Evolutionary conservation across 2,113 vertebrate species (phyloP).

Genomic region (Oxygymnocypris stewartii): DNA sequence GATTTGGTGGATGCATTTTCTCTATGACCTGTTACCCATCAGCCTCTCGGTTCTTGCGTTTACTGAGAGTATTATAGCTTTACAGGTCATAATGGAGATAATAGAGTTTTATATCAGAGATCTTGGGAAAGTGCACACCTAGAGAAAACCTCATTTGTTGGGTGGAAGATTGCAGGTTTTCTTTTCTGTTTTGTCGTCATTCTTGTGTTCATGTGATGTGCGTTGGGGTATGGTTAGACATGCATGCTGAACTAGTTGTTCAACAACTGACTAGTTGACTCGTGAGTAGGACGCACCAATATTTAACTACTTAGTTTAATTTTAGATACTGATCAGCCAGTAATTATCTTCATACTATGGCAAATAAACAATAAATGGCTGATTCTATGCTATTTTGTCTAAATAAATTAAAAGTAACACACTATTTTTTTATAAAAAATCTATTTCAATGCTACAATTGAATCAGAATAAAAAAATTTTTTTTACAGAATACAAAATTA

Average conservation of each 20-base stretch:
- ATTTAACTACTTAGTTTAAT: background rate
- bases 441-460: background rate
- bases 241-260: background rate
- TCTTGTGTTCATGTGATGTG: background rate
- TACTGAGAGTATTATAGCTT: conserved; percentile 21
- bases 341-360: background rate
- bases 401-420: background rate
- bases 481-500: background rate
- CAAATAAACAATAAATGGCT: background rate
- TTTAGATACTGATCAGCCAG: no score
- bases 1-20: conserved; percentile 14
- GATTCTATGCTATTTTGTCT: background rate
- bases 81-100: conserved; percentile 23
- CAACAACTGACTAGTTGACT: background rate
- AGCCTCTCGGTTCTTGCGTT: conserved; percentile 20
- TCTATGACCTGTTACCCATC: conserved; percentile 27
- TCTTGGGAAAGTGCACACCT: background rate
- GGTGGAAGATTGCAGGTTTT: background rate
- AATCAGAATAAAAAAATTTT: background rate
- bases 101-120: conserved; percentile 8
- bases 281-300: background rate
- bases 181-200: background rate
- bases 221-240: background rate
- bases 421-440: background rate
- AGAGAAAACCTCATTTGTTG: background rate